These are phyloP conservation scores for Scolopax mira DNA, from an alignment of 2,113 vertebrate species.

Conservation along the genomic window DNA sequence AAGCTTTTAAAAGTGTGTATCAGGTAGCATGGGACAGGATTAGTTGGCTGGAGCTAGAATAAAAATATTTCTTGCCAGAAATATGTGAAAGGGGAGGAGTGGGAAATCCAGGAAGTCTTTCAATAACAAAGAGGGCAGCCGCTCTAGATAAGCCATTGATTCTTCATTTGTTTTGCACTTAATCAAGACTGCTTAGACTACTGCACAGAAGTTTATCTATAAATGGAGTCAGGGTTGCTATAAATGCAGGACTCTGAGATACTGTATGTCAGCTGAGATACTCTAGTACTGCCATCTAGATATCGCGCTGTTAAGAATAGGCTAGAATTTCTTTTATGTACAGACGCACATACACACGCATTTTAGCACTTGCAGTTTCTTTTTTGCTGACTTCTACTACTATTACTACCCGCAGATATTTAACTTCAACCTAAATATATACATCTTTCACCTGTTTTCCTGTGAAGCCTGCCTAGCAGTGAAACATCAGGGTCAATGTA, in stretches of 20 bases:
- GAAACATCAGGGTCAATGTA: not conserved
- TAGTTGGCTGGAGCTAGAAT: not conserved
- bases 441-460: not conserved
- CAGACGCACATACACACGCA: not conserved
- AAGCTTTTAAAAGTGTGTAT: not conserved
- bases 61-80: not conserved
- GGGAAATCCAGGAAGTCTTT: not conserved
- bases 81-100: not conserved
- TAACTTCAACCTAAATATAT: not conserved
- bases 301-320: not conserved
- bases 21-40: not conserved
- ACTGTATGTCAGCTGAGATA: not conserved
- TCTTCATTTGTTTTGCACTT: slow-evolving; percentile 26
- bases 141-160: not conserved
- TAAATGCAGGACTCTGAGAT: not conserved
- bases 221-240: not conserved
- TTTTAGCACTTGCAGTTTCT: not conserved
- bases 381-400: not conserved
- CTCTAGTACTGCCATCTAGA: not conserved
- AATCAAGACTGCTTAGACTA: not conserved
- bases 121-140: not conserved
- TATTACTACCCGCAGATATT: not conserved
- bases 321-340: not conserved
- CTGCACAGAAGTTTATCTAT: not conserved
- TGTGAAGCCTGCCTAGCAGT: not conserved